Evolutionary conservation across 1,140 invertebrate genomes (phyloP), one percentile per base, ranked within the genome.

Genomic region (Oryzaephilus surinamensis): DNA sequence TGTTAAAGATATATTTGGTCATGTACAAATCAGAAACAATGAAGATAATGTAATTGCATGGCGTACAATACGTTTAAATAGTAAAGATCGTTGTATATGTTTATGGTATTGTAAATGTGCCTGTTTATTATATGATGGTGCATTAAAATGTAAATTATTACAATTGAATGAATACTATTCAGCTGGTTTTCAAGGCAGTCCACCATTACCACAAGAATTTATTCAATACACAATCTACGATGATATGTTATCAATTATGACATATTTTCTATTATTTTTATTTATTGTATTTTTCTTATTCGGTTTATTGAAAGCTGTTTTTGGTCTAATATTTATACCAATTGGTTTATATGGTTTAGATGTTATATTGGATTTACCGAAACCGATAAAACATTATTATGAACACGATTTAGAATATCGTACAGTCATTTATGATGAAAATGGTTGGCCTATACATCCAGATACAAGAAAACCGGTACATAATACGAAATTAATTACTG

Each of bases 361-460:
- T 7, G 40, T 58, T 3, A 24, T 71, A 11, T 36, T 72, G 4
- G 60, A 65, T 29, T 45, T 59, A 1, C 69, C 67, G 3, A 62
- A 63, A 36, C 61, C 57, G 17, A 45, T 73, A 20, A 33, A 43
- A 15, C 46, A 46, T 7, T 73, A 73, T 47, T 61, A 67, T 39
- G 71, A 73, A 46, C 27, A 32, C 10, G 48, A 52, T 12, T 46
- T 71, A 12, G 44, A 38, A 13, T 42, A 47, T 11, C 51, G 63
- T 19, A 18, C 38, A 10, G 65, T 73, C 2, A 47, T 62, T 7
- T 71, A 69, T 41, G 70, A 73, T 40, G 40, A 49, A 2, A 60
- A 63, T 1, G 70, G 70, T 7, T 69, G 64, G 63, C 67, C 69
- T 10, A 50, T 73, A 14, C 67, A 73, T 52, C 70, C 71, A 1